Percentiles rank a stretch among this genome's conserved stretches.
phyloP scores from a whole-genome alignment of 2,113 vertebrate species.

The Pristiophorus japonicus region DNA sequence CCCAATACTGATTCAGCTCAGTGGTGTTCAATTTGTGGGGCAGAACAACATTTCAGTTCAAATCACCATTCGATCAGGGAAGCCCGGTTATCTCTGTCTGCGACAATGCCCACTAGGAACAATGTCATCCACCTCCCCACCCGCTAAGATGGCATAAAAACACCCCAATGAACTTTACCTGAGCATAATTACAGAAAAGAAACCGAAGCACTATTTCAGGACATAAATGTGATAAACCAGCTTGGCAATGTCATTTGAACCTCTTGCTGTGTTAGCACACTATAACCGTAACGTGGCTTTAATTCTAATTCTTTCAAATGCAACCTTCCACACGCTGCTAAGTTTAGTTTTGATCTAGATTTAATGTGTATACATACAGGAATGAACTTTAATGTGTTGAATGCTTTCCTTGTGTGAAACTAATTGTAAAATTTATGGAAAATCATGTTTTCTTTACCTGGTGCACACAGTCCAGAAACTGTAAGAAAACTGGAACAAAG shows the following conservation, averaged over 20 bases:
- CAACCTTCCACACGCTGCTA: not conserved
- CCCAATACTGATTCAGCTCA: not conserved
- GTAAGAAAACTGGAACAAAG: constrained; percentile 86
- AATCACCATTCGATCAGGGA: not conserved
- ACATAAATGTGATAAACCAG: not conserved
- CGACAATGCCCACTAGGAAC: not conserved
- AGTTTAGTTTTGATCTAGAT: not conserved
- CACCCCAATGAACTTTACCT: not conserved
- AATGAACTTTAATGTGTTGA: not conserved
- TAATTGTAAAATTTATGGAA: not conserved
- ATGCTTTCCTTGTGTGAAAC: not conserved
- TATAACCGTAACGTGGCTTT: not conserved
- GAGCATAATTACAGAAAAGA: not conserved
- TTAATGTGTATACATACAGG: not conserved
- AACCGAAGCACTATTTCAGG: not conserved
- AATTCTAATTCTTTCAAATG: not conserved
- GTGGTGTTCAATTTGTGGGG: not conserved
- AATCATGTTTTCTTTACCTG: constrained; percentile 65
- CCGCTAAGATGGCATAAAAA: not conserved
- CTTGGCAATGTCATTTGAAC: not conserved
- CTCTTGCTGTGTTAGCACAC: not conserved
- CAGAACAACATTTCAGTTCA: not conserved
- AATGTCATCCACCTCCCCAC: not conserved
- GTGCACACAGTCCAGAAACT: constrained; percentile 94
- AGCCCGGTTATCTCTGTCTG: not conserved